phyloP scores from a whole-genome alignment of 2,797 vertebrate species.

The Octomys mimax region DNA sequence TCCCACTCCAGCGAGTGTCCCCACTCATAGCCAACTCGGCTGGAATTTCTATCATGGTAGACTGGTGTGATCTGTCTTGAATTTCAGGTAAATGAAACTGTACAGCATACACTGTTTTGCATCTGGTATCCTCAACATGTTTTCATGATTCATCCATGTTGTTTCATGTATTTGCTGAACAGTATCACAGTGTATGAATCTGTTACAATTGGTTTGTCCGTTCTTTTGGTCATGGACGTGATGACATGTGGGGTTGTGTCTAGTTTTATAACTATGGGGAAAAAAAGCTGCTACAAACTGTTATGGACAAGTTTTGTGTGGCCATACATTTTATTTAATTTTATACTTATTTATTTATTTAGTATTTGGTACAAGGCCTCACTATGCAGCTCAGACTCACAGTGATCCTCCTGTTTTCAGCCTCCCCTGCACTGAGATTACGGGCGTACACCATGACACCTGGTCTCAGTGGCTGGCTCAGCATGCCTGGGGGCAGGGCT shows the following conservation, averaged over 20 bases:
- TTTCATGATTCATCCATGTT: neutral
- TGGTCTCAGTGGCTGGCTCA: too few species aligned
- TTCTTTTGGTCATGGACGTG: neutral
- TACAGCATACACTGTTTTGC: neutral
- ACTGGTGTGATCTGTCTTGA: neutral
- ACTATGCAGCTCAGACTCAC: too few species aligned
- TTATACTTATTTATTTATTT: neutral
- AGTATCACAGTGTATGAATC: neutral
- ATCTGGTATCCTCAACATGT: neutral
- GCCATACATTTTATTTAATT: neutral
- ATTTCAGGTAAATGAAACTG: neutral
- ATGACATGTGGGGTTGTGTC: neutral
- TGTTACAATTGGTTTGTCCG: neutral
- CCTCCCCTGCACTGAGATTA: too few species aligned
- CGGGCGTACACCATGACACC: too few species aligned
- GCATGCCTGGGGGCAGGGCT: too few species aligned
- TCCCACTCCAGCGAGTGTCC: neutral
- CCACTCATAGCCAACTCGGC: neutral
- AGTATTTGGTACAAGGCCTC: too few species aligned
- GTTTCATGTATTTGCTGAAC: neutral
- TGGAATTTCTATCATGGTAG: neutral
- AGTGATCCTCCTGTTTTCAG: too few species aligned
- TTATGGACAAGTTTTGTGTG: neutral
- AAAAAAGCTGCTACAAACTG: neutral
- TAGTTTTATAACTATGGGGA: neutral